These are phyloP conservation scores for Illadopsis cleaveri DNA, from an alignment of 2,113 vertebrate genomes.

Conservation along the genomic window DNA sequence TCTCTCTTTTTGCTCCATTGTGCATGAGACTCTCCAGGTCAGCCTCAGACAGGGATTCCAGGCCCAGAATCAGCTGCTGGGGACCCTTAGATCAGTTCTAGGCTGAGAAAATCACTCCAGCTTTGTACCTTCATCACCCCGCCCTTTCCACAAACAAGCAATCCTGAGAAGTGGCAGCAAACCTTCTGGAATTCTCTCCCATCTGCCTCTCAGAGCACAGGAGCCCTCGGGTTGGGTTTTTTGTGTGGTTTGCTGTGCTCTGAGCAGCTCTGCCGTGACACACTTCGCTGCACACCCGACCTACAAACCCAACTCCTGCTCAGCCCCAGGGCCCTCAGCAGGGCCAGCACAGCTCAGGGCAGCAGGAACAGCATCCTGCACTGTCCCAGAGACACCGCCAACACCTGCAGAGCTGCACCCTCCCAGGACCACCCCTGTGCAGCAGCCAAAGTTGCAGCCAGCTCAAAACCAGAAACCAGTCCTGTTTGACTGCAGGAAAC, in stretches of 20 bases:
- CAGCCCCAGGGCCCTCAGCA: not conserved
- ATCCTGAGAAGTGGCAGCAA: not conserved
- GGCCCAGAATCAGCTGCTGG: not conserved
- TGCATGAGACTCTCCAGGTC: not conserved
- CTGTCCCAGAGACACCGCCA: not conserved
- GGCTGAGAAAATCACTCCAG: not conserved
- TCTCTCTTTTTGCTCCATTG: not conserved
- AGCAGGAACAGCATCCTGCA: not conserved
- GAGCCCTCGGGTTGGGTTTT: rapidly evolving
- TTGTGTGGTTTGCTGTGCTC: not conserved
- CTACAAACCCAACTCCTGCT: not conserved
- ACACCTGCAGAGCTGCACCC: not conserved
- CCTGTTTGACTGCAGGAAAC: rapidly evolving
- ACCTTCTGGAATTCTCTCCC: not conserved
- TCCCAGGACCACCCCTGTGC: not conserved
- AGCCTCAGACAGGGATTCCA: not conserved
- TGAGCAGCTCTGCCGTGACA: not conserved
- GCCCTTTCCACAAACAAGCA: not conserved
- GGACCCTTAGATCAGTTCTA: not conserved
- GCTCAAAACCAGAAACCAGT: not conserved
- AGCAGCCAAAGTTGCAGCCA: not conserved
- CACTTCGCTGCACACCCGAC: not conserved
- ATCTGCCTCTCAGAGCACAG: not conserved
- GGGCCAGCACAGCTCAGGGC: not conserved
- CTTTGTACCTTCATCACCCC: not conserved